Evolutionary conservation across 2,888 invertebrate genomes (phyloP).

Genomic region (Spodoptera littoralis): DNA sequence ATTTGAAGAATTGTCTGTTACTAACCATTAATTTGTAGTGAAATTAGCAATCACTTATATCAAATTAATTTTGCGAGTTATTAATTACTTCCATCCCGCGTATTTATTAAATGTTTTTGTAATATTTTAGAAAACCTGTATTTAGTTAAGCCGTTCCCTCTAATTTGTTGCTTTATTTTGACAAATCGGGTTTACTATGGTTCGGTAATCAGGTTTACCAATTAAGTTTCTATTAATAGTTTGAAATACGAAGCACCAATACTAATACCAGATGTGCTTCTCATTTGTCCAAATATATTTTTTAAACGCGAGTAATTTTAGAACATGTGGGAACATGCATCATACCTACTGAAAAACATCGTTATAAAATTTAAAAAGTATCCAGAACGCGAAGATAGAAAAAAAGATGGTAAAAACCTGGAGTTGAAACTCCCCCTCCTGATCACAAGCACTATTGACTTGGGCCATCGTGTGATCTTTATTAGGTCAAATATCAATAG

Average conservation of each 20-base stretch:
- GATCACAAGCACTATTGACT: constrained; percentile 19
- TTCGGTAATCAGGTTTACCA: constrained; percentile 22
- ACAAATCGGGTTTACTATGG: constrained; percentile 1
- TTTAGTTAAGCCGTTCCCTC: too few relatives aligned
- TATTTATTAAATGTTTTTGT: too few relatives aligned
- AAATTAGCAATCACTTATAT: too few relatives aligned
- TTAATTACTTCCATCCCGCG: too few relatives aligned
- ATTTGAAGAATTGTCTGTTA: too few relatives aligned
- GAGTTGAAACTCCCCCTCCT: constrained; percentile 25
- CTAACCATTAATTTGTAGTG: too few relatives aligned
- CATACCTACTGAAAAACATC: constrained; percentile 19
- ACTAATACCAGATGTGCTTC: constrained; percentile 49
- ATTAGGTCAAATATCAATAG: constrained; percentile 66
- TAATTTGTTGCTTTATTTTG: too few relatives aligned
- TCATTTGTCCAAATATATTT: constrained; percentile 53
- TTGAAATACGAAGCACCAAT: constrained; percentile 52
- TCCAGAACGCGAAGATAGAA: too few relatives aligned
- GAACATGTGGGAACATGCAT: constrained; percentile 54
- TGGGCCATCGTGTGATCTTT: constrained; percentile 37
- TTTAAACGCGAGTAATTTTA: constrained; percentile 59
- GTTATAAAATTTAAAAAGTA: constrained; percentile 9
- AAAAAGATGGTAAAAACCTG: too few relatives aligned
- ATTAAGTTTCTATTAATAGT: constrained; percentile 39
- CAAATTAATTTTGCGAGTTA: too few relatives aligned
- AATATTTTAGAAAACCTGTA: too few relatives aligned